A percentile compares a stretch with the other conserved stretches of the same genome.
Conservation (phyloP, 2,797 vertebrate species). For the Channa striata region DNA sequence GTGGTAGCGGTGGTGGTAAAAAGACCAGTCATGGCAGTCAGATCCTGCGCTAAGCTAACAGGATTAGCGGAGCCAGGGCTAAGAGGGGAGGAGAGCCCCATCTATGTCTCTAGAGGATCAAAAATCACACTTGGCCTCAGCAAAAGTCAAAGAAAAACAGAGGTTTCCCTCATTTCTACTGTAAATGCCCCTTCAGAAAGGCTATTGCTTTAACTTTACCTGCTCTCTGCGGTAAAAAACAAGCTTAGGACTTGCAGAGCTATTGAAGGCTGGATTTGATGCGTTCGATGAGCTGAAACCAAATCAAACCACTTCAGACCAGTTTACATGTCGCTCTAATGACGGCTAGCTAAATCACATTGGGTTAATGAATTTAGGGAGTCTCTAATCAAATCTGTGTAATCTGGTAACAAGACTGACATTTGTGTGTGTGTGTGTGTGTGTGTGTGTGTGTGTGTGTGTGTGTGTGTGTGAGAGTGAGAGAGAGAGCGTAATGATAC, state of each 20-base stretch:
- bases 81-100: conserved; percentile 50
- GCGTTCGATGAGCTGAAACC: conserved; percentile 62
- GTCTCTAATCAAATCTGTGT: conserved; percentile 83
- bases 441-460: too few species aligned
- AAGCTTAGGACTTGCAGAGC: conserved; percentile 29
- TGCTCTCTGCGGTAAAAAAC: conserved; percentile 5
- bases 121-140: conserved; percentile 58
- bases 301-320: conserved; percentile 75
- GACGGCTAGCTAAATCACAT: conserved; percentile 79
- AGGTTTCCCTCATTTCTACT: neutral
- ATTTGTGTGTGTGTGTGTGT: conserved; percentile 43
- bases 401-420: conserved; percentile 77
- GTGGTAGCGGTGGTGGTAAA: neutral
- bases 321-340: conserved; percentile 80
- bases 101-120: conserved; percentile 62
- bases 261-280: conserved; percentile 49
- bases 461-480: conserved; percentile 3
- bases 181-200: conserved; percentile 14
- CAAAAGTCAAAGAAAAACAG: conserved; percentile 16
- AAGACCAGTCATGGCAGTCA: conserved; percentile 64
- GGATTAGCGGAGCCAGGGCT: conserved; percentile 72
- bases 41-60: conserved; percentile 74
- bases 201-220: conserved; percentile 5
- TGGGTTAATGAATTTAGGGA: conserved; percentile 82
- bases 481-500: conserved; percentile 38